Conservation (phyloP, 2,113 vertebrate species). For the Phylloscopus trochilus region DNA sequence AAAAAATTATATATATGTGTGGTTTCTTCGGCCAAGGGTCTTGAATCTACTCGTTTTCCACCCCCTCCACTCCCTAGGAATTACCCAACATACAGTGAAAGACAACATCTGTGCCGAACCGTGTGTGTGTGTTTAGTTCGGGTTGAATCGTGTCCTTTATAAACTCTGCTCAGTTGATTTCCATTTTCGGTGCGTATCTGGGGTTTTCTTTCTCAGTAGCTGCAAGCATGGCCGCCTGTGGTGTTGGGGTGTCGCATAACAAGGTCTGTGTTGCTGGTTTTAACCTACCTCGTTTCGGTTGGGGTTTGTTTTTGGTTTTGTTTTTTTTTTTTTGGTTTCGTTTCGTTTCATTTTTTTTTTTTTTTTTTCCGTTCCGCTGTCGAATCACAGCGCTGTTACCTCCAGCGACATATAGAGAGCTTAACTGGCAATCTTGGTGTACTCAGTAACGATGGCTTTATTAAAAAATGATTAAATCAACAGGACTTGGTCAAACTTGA, state of each 20-base stretch:
- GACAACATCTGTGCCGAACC: slow-evolving; percentile 77
- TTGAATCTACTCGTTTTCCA: slow-evolving; percentile 63
- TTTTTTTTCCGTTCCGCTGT: slow-evolving; percentile 68
- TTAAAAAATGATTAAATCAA: slow-evolving; percentile 65
- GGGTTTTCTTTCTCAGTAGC: slow-evolving; percentile 76
- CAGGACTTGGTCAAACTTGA: slow-evolving; percentile 70
- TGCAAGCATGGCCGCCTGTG: slow-evolving; percentile 81
- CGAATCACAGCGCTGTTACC: slow-evolving; percentile 75
- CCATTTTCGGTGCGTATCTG: slow-evolving; percentile 70
- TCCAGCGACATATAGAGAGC: slow-evolving; percentile 79
- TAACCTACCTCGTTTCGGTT: slow-evolving; percentile 88
- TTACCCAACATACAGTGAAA: slow-evolving; percentile 74
- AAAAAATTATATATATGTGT: slow-evolving; percentile 22
- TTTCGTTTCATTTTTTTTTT: background rate
- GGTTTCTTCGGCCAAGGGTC: slow-evolving; percentile 68
- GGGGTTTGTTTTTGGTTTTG: slow-evolving; percentile 40
- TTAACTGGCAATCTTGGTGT: slow-evolving; percentile 75
- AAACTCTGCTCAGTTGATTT: slow-evolving; percentile 79
- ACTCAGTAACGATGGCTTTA: slow-evolving; percentile 60
- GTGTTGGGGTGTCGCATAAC: slow-evolving; percentile 78
- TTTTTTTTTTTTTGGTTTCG: background rate
- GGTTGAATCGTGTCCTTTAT: slow-evolving; percentile 79
- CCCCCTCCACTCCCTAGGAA: slow-evolving; percentile 60
- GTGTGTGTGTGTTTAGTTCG: slow-evolving; percentile 81
- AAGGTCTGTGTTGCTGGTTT: slow-evolving; percentile 81